phyloP scores from a whole-genome alignment of 2,797 vertebrate genomes.

The Tragopan temminckii region DNA sequence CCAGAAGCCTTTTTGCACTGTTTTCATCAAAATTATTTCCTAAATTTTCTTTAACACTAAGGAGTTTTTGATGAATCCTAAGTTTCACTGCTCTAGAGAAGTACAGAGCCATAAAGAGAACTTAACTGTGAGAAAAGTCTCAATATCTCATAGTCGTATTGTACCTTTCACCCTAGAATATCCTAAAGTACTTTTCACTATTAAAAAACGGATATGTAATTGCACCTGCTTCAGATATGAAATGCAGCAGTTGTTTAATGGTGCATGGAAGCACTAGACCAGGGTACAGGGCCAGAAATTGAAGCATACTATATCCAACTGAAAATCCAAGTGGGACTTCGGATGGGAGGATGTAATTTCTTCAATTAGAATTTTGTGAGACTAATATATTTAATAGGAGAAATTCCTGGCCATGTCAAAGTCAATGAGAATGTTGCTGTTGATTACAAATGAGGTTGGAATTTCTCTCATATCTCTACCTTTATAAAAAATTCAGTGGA shows the following conservation, averaged over 20 bases:
- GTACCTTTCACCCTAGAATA: constrained; percentile 67
- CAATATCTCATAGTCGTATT: constrained; percentile 45
- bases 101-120: not conserved
- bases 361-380: constrained; percentile 75
- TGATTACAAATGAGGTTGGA: constrained; percentile 70
- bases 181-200: constrained; percentile 61
- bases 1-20: not conserved
- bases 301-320: constrained; percentile 70
- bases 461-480: constrained; percentile 34
- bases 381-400: constrained; percentile 71
- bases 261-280: constrained; percentile 55
- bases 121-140: constrained; percentile 39
- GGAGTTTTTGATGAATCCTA: not conserved
- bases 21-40: constrained; percentile 30
- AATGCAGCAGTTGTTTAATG: constrained; percentile 76
- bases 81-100: constrained; percentile 30
- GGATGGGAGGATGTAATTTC: constrained; percentile 69
- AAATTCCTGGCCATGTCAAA: constrained; percentile 56
- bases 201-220: constrained; percentile 57
- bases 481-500: constrained; percentile 64
- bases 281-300: constrained; percentile 62
- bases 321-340: constrained; percentile 74
- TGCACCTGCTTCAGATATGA: constrained; percentile 62
- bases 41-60: constrained; percentile 4
- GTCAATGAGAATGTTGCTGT: constrained; percentile 56